Evolutionary conservation across 2,888 invertebrate species (phyloP).

Genomic region (Cryptus armator): DNA sequence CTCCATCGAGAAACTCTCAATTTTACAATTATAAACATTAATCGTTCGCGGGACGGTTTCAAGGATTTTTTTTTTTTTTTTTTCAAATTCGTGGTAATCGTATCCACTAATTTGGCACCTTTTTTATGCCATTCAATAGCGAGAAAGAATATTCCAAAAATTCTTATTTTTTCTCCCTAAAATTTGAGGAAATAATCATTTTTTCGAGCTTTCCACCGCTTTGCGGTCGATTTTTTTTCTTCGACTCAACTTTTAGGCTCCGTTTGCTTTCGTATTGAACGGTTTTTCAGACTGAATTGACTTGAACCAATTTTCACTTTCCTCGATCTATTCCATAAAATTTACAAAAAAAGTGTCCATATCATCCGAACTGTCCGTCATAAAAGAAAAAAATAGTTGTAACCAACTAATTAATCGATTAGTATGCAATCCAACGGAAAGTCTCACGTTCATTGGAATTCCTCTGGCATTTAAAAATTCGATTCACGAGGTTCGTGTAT

Average conservation of each 20-base stretch:
- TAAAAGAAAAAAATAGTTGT: not conserved
- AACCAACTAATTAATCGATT: not conserved
- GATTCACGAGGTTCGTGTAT: constrained; percentile 3
- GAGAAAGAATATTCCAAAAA: too few relatives aligned
- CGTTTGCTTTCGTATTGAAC: too few relatives aligned
- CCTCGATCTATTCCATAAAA: not conserved
- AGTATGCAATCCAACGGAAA: not conserved
- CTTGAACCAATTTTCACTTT: not conserved
- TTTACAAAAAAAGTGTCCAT: not conserved
- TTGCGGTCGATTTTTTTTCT: too few relatives aligned
- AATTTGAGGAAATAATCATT: too few relatives aligned
- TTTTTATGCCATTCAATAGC: not conserved
- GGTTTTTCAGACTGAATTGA: too few relatives aligned
- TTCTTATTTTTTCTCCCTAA: too few relatives aligned
- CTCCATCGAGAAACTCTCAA: not conserved
- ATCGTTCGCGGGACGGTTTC: too few relatives aligned
- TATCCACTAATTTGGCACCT: not conserved
- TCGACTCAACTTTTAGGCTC: too few relatives aligned
- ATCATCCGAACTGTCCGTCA: not conserved
- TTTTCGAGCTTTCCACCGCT: too few relatives aligned
- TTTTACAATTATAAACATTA: not conserved
- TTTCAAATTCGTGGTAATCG: too few relatives aligned
- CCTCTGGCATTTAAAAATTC: not conserved
- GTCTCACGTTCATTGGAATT: not conserved
- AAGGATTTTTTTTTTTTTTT: too few relatives aligned